phyloP scores from a whole-genome alignment of 1,140 invertebrate genomes.

The Calosoma granatense region DNA sequence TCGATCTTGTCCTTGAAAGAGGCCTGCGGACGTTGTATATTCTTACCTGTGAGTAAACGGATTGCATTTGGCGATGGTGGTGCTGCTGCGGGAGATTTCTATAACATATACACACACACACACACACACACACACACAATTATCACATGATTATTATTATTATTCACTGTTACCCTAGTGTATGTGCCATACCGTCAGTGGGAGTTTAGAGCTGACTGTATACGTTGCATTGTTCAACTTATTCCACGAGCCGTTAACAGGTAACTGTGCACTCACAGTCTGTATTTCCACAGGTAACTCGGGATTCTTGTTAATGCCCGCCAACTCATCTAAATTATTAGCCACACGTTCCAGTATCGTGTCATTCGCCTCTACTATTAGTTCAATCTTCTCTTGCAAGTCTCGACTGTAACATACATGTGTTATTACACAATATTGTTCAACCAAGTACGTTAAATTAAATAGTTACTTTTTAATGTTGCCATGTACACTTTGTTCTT shows the following conservation, averaged over 20 bases:
- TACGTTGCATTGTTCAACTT: slow-evolving; percentile 31
- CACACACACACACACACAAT: slow-evolving; percentile 21
- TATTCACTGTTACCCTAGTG: slow-evolving; percentile 5
- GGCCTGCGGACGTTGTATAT: slow-evolving; percentile 72
- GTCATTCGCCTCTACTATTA: slow-evolving; percentile 67
- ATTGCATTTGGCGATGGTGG: slow-evolving; percentile 27
- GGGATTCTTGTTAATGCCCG: slow-evolving; percentile 49
- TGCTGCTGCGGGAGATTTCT: background rate
- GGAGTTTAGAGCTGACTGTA: slow-evolving; percentile 17
- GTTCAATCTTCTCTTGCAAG: slow-evolving; percentile 62
- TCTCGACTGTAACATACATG: slow-evolving; percentile 34
- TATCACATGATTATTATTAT: slow-evolving; percentile 16
- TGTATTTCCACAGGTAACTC: slow-evolving; percentile 38
- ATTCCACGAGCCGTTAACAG: slow-evolving; percentile 32
- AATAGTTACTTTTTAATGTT: slow-evolving; percentile 39
- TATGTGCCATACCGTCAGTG: background rate
- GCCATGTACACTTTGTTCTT: slow-evolving; percentile 45
- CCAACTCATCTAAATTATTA: slow-evolving; percentile 58
- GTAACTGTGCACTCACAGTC: slow-evolving; percentile 27
- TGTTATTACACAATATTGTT: background rate
- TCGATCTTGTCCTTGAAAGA: slow-evolving; percentile 79
- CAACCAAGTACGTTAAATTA: background rate
- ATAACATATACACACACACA: background rate
- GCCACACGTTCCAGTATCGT: slow-evolving; percentile 70
- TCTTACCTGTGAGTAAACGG: slow-evolving; percentile 59